Conservation (phyloP, 2,113 vertebrate genomes). For the Axis porcinus region DNA sequence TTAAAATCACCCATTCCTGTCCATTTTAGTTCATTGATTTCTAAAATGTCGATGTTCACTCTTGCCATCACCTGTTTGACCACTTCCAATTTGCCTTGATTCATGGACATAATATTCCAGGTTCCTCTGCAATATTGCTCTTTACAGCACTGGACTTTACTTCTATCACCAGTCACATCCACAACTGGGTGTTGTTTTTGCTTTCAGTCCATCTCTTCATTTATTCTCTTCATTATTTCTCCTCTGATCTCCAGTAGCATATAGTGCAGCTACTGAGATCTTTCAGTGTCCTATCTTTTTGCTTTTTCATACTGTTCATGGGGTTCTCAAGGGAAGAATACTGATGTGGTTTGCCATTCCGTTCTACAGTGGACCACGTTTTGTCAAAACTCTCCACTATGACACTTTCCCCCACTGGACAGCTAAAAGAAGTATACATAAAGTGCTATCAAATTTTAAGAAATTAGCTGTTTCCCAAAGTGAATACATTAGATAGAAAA, state of each 20-base stretch:
- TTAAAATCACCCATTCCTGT: not conserved
- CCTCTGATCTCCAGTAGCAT: not conserved
- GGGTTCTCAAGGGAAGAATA: not conserved
- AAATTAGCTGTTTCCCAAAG: not conserved
- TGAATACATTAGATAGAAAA: not conserved
- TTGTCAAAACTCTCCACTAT: not conserved
- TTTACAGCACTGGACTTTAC: not conserved
- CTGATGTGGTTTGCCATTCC: not conserved
- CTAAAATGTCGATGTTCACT: not conserved
- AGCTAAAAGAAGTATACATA: not conserved
- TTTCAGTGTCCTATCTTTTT: not conserved
- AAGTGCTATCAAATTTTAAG: not conserved
- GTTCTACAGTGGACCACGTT: fast-evolving
- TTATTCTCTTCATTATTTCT: not conserved
- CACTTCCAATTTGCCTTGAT: not conserved
- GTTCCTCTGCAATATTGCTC: not conserved
- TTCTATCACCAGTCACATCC: not conserved
- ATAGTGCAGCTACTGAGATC: not conserved
- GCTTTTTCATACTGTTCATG: not conserved
- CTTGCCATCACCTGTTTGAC: not conserved
- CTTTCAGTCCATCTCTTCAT: not conserved
- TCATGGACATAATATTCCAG: not conserved
- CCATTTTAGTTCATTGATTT: not conserved
- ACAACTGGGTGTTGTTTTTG: not conserved
- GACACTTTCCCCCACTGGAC: not conserved